These are phyloP conservation scores for Zootermopsis nevadensis DNA, from an alignment of 2,888 invertebrate genomes.

Conservation along the genomic window DNA sequence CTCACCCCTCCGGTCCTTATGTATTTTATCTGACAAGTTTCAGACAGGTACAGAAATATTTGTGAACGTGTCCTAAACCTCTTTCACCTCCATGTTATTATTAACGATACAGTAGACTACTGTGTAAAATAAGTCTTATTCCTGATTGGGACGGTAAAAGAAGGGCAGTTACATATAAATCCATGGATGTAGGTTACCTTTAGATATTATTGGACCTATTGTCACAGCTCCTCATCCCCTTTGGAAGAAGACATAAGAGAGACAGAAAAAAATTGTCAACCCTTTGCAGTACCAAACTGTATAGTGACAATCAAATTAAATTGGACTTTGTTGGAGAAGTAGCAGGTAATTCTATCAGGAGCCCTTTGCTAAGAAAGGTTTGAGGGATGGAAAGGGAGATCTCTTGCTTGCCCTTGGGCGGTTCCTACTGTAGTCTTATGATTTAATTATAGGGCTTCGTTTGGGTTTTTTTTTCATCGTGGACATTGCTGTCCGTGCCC, in stretches of 20 bases:
- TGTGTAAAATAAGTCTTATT: conserved; percentile 27
- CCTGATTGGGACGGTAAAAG: neutral
- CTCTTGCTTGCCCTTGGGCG: conserved; percentile 26
- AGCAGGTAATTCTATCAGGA: conserved; percentile 42
- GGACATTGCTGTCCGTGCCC: neutral
- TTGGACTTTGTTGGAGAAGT: conserved; percentile 43
- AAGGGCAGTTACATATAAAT: conserved; percentile 17
- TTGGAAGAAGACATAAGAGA: conserved; percentile 24
- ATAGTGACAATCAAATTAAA: conserved; percentile 44
- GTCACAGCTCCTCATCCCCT: neutral
- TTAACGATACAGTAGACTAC: neutral
- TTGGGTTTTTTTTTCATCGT: conserved; percentile 30
- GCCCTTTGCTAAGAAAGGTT: conserved; percentile 31
- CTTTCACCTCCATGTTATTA: neutral
- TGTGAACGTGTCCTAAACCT: neutral
- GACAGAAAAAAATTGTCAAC: conserved; percentile 33
- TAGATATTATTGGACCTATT: conserved; percentile 22
- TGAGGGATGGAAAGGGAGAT: neutral
- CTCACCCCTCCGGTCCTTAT: neutral
- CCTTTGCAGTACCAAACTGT: conserved; percentile 28
- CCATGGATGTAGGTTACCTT: conserved; percentile 9
- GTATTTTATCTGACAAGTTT: conserved; percentile 3
- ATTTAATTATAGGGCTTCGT: conserved; percentile 40
- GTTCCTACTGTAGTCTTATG: conserved; percentile 37
- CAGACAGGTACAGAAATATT: conserved; percentile 24